Percentiles rank a stretch among this genome's conserved stretches.
phyloP scores from a whole-genome alignment of 2,888 invertebrate species.

The Heliconius charithonia region DNA sequence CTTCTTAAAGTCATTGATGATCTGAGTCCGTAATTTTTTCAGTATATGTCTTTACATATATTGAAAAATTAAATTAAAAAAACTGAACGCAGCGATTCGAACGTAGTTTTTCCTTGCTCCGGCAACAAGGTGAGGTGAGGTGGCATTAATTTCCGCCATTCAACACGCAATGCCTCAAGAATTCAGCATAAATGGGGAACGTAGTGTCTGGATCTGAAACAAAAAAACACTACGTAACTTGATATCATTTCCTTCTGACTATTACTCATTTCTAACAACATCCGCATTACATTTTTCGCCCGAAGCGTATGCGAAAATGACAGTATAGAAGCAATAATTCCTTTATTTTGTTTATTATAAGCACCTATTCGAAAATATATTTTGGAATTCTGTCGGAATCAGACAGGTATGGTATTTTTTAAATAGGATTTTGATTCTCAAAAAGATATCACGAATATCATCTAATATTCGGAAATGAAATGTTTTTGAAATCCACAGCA shows the following conservation, averaged over 20 bases:
- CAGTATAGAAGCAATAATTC: constrained; percentile 30
- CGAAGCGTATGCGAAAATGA: constrained; percentile 24
- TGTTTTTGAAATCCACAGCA: neutral
- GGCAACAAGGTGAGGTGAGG: too few species aligned
- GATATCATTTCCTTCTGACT: constrained; percentile 6
- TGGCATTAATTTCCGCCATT: too few species aligned
- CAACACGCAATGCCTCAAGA: too few species aligned
- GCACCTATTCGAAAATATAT: neutral
- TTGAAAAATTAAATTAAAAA: too few species aligned
- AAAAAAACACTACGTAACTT: neutral
- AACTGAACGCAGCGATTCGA: too few species aligned
- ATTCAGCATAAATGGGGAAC: too few species aligned
- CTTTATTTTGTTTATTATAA: constrained; percentile 18
- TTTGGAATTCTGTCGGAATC: neutral
- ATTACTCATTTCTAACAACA: constrained; percentile 4
- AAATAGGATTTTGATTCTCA: neutral
- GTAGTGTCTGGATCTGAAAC: too few species aligned
- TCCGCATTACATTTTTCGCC: constrained; percentile 37
- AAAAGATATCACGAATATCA: neutral
- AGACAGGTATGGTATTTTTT: neutral
- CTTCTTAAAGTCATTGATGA: too few species aligned
- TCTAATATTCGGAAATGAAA: neutral
- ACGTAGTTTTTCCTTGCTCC: too few species aligned
- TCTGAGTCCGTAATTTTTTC: too few species aligned
- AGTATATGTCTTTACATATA: too few species aligned